These are phyloP conservation scores for Folsomia manolachei DNA, from an alignment of 2,888 invertebrate species.

Conservation along the genomic window DNA sequence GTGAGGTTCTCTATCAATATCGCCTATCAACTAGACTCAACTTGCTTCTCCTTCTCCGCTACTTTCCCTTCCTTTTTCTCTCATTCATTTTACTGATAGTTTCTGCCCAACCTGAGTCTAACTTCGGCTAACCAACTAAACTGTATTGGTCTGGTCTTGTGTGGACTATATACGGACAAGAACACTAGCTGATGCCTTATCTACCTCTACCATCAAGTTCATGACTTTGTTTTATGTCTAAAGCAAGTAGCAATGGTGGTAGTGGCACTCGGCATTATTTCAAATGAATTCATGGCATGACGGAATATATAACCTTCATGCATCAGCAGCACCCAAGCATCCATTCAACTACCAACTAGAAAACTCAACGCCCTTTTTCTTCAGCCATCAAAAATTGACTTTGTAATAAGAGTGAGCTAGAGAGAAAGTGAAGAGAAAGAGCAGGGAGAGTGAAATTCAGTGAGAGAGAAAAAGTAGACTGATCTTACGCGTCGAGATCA, in stretches of 20 bases:
- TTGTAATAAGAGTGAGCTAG: slow-evolving; percentile 31
- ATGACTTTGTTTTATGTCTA: slow-evolving; percentile 18
- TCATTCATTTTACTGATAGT: background rate
- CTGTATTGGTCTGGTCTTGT: background rate
- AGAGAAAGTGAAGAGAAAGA: no score
- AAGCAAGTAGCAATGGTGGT: background rate
- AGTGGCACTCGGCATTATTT: background rate
- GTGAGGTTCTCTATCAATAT: slow-evolving; percentile 6
- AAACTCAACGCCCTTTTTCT: slow-evolving; percentile 20
- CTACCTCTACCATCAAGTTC: slow-evolving; percentile 5
- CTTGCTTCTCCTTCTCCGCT: background rate
- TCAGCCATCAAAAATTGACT: slow-evolving; percentile 39
- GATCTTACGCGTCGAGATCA: slow-evolving; percentile 18
- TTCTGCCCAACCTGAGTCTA: background rate
- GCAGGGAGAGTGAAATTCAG: slow-evolving; percentile 12
- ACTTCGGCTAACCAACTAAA: background rate
- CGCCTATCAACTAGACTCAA: slow-evolving; percentile 4
- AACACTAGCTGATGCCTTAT: no score
- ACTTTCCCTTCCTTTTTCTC: slow-evolving; percentile 9
- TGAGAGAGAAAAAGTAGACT: background rate
- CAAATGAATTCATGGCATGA: background rate
- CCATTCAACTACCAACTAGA: background rate
- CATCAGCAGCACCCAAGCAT: background rate
- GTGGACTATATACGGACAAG: background rate
- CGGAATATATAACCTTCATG: background rate